Percentiles rank a stretch among this genome's conserved stretches.
Evolutionary conservation across 2,797 vertebrate genomes (phyloP).

Genomic region (Cheirogaleus major): DNA sequence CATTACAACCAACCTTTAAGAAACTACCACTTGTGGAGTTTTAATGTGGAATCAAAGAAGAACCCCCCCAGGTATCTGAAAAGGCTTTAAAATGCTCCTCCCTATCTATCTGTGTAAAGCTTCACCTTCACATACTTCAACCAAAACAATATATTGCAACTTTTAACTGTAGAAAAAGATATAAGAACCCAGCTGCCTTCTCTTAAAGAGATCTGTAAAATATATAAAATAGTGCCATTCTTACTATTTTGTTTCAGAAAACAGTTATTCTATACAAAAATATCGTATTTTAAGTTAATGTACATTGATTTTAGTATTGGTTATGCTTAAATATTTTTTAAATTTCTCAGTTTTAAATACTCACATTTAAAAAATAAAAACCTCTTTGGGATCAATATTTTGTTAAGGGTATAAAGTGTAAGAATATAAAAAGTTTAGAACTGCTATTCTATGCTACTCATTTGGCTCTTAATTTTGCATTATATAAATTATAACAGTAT

Average conservation of each 20-base stretch:
- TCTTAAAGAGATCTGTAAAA: conserved; percentile 14
- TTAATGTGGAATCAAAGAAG: conserved; percentile 12
- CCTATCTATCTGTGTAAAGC: neutral
- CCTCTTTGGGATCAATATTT: neutral
- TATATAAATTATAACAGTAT: neutral
- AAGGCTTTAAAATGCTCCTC: neutral
- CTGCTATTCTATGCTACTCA: neutral
- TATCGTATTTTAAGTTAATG: neutral
- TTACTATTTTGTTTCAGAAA: conserved; percentile 14
- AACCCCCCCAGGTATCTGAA: neutral
- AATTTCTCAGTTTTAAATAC: neutral
- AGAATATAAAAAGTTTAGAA: neutral
- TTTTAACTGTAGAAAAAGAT: neutral
- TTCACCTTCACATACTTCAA: neutral
- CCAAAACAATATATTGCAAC: neutral
- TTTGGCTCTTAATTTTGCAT: conserved; percentile 24
- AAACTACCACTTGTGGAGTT: neutral
- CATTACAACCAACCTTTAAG: neutral
- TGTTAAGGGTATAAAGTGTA: neutral
- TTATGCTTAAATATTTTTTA: neutral
- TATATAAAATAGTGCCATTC: neutral
- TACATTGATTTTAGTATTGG: neutral
- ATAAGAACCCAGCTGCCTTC: neutral
- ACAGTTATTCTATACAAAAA: neutral
- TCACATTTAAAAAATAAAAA: neutral